Conservation (phyloP, 2,113 vertebrate genomes). For the Trematomus loennbergii region DNA sequence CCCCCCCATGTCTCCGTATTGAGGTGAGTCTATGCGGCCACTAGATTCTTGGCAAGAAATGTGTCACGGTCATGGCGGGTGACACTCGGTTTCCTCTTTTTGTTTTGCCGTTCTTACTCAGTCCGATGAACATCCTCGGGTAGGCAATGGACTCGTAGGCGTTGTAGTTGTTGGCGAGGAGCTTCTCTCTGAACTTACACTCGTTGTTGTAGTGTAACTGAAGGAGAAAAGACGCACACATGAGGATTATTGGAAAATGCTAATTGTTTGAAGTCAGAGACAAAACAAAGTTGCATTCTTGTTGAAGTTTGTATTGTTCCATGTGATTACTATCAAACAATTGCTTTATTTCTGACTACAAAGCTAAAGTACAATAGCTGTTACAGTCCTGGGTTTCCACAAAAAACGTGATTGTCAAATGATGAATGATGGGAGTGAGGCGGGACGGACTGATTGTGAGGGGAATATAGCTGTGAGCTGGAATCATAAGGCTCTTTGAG, state of each 20-base stretch:
- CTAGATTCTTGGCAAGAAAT: constrained; percentile 98
- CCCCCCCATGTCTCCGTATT: constrained; percentile 12
- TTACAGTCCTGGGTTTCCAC: constrained; percentile 14
- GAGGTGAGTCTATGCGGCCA: constrained; percentile 73
- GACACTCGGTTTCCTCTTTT: constrained; percentile 96
- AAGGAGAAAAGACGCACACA: constrained; percentile 57
- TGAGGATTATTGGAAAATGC: constrained; percentile 18
- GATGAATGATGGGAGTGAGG: constrained; percentile 54
- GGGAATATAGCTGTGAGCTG: background rate
- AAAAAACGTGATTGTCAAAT: too few relatives aligned
- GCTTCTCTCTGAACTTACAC: constrained; percentile 95
- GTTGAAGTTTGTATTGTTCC: constrained; percentile 53
- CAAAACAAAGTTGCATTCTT: constrained; percentile 47
- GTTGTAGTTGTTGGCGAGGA: constrained; percentile 98
- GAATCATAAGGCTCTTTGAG: background rate
- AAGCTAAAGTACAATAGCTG: constrained; percentile 32
- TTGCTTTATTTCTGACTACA: constrained; percentile 53
- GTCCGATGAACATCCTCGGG: constrained; percentile 92
- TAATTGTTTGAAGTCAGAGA: constrained; percentile 56
- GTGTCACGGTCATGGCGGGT: constrained; percentile 96
- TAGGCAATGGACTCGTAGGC: constrained; percentile 91
- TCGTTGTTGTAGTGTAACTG: constrained; percentile 91
- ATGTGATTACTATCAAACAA: constrained; percentile 74
- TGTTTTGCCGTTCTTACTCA: constrained; percentile 95
- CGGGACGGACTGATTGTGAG: constrained; percentile 3